Evolutionary conservation across 2,113 vertebrate species (phyloP).

Genomic region (Bettongia penicillata): DNA sequence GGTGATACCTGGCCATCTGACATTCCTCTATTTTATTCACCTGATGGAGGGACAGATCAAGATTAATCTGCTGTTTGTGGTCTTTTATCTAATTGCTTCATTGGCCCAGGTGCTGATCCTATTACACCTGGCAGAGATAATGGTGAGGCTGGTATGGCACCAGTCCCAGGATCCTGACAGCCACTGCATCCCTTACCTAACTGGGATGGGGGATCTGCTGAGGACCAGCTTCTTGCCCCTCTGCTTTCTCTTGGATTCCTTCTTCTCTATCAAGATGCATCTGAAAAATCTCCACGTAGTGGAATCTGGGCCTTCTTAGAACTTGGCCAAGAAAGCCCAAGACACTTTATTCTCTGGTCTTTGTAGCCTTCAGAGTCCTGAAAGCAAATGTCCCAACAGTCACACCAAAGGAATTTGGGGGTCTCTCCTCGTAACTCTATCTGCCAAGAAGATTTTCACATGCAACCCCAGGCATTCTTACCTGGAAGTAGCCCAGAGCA

Average conservation of each 20-base stretch:
- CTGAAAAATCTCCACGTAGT: background rate
- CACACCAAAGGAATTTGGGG: background rate
- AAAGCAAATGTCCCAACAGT: background rate
- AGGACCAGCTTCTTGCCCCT: conserved; percentile 93
- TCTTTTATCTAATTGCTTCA: conserved; percentile 82
- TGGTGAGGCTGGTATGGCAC: conserved; percentile 92
- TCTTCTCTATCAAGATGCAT: conserved; percentile 47
- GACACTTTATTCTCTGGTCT: background rate
- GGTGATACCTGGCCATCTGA: conserved; percentile 93
- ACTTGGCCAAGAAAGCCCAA: background rate
- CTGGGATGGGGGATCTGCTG: conserved; percentile 94
- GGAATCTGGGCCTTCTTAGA: background rate
- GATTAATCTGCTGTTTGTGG: conserved; percentile 65
- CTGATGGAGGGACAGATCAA: conserved; percentile 87
- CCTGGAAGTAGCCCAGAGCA: background rate
- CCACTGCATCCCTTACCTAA: conserved; percentile 98
- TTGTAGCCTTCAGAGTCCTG: background rate
- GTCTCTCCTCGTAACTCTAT: background rate
- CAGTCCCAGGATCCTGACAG: conserved; percentile 94
- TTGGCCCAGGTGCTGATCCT: conserved; percentile 94
- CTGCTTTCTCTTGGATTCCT: conserved; percentile 86
- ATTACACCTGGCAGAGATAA: conserved; percentile 92
- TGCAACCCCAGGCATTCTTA: background rate
- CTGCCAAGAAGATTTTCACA: background rate
- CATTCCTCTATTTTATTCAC: conserved; percentile 92